phyloP scores from a whole-genome alignment of 1,140 invertebrate genomes.

The Halictus rubicundus region DNA sequence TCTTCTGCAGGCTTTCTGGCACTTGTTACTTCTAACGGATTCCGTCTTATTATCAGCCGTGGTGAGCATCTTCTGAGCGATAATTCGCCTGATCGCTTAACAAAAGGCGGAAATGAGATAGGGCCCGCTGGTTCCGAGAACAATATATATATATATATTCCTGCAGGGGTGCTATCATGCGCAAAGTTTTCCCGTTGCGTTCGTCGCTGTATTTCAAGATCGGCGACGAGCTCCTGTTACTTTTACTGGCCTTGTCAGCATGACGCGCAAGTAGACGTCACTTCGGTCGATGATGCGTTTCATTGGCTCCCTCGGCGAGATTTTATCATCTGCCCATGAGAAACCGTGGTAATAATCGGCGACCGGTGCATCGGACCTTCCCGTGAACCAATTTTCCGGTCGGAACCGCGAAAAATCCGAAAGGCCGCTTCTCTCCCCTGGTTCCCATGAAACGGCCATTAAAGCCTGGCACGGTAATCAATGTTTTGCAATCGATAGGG shows the following conservation, averaged over 20 bases:
- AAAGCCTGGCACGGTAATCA: neutral
- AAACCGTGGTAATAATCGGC: too few relatives aligned
- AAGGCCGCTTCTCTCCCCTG: neutral
- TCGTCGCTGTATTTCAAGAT: slow-evolving; percentile 27
- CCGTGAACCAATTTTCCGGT: neutral
- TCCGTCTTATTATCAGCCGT: too few relatives aligned
- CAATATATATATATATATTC: slow-evolving; percentile 34
- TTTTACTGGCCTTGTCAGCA: slow-evolving; percentile 63
- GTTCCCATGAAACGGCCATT: neutral
- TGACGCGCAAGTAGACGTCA: slow-evolving; percentile 44
- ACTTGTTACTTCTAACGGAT: too few relatives aligned
- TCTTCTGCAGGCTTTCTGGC: too few relatives aligned
- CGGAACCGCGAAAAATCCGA: neutral
- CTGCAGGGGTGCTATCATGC: slow-evolving; percentile 9
- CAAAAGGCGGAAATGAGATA: slow-evolving; percentile 56
- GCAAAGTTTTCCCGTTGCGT: slow-evolving; percentile 35
- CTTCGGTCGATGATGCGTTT: slow-evolving; percentile 49
- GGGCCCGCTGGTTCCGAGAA: slow-evolving; percentile 40
- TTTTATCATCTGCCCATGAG: neutral
- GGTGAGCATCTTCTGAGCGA: neutral
- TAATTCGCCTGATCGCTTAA: neutral
- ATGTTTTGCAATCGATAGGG: slow-evolving; percentile 31
- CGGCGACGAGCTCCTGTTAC: slow-evolving; percentile 58
- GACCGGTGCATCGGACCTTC: too few relatives aligned
- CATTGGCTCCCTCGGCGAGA: slow-evolving; percentile 7